Evolutionary conservation across 2,113 vertebrate species (phyloP).

Genomic region (Danio rerio): DNA sequence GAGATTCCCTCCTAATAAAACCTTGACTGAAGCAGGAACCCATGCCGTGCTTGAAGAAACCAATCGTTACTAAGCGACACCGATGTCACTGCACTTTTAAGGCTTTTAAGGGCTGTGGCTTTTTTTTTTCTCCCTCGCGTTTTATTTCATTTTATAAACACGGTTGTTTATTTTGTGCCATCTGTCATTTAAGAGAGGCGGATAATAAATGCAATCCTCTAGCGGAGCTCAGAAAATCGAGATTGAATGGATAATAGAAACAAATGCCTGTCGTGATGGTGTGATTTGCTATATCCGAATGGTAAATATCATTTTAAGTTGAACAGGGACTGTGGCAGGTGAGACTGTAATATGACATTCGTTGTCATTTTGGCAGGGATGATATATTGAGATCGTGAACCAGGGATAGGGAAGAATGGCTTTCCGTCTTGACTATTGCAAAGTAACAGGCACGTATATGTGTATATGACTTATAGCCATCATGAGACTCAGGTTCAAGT

Average conservation of each 20-base stretch:
- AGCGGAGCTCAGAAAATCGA: slow-evolving; percentile 49
- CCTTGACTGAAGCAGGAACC: slow-evolving; percentile 16
- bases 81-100: neutral
- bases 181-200: slow-evolving; percentile 65
- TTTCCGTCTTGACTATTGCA: slow-evolving; percentile 10
- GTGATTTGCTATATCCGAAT: slow-evolving; percentile 54
- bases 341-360: slow-evolving; percentile 61
- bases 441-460: neutral
- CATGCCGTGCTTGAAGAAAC: neutral
- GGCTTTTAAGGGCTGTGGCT: neutral
- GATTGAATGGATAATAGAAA: slow-evolving; percentile 63
- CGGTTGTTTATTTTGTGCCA: slow-evolving; percentile 58
- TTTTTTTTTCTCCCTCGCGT: neutral
- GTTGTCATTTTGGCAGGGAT: slow-evolving; percentile 66
- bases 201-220: slow-evolving; percentile 65
- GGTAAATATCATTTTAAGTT: slow-evolving; percentile 58
- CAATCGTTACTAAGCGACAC: neutral
- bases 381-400: slow-evolving; percentile 62
- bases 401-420: neutral
- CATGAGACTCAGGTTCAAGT: slow-evolving; percentile 4
- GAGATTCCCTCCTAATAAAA: slow-evolving; percentile 44
- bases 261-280: slow-evolving; percentile 61
- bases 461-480: neutral
- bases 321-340: slow-evolving; percentile 58
- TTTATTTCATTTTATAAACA: slow-evolving; percentile 11